These are phyloP conservation scores for Pipistrellus pipistrellus DNA, from an alignment of 2,797 vertebrate genomes.

Conservation along the genomic window DNA sequence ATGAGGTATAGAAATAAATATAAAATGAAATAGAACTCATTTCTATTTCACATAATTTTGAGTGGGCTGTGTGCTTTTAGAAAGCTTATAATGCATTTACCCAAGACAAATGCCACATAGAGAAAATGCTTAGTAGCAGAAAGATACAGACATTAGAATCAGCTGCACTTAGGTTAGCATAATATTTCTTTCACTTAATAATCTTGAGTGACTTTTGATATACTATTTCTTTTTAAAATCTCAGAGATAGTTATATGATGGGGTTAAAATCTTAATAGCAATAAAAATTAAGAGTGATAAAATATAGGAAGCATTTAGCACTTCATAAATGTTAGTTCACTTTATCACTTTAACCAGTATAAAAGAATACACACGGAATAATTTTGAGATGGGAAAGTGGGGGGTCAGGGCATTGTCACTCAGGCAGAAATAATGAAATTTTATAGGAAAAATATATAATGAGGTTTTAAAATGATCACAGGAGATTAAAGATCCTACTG, in stretches of 20 bases:
- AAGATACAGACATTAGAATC: background rate
- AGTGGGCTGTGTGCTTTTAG: background rate
- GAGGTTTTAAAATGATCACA: background rate
- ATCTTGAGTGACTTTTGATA: background rate
- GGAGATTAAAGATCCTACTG: background rate
- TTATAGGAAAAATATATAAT: background rate
- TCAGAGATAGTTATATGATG: background rate
- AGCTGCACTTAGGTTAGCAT: background rate
- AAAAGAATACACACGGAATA: background rate
- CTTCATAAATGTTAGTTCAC: background rate
- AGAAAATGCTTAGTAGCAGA: constrained; percentile 14
- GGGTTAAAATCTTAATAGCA: background rate
- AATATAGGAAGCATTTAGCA: background rate
- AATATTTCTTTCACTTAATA: background rate
- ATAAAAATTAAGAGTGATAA: background rate
- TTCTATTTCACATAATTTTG: background rate
- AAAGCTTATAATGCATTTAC: background rate
- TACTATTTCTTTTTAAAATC: background rate
- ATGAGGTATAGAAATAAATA: background rate
- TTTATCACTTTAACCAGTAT: background rate
- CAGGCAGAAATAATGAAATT: background rate
- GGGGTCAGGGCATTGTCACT: background rate
- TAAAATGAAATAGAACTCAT: background rate
- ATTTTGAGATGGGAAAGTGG: background rate
- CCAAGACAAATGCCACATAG: background rate